Evolutionary conservation across 2,797 vertebrate species (phyloP).

Genomic region (Thalassophryne amazonica): DNA sequence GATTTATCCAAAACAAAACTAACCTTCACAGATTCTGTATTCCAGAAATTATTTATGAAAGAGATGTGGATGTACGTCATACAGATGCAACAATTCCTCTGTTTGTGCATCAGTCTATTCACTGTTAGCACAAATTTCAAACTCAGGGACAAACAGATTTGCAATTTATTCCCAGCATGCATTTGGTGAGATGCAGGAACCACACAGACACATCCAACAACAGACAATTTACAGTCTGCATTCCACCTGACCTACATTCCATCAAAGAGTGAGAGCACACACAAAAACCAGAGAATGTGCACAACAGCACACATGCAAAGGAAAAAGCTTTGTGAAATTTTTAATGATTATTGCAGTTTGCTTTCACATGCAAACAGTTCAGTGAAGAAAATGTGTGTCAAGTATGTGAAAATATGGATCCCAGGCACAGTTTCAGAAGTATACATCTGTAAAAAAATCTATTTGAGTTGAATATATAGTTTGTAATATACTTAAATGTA

Average conservation of each 20-base stretch:
- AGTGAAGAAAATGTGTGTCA: no score
- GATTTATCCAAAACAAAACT: conserved; percentile 2
- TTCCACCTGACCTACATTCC: conserved; percentile 54
- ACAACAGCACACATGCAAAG: background rate
- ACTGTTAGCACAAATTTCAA: background rate
- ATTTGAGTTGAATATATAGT: conserved; percentile 14
- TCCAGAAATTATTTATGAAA: background rate
- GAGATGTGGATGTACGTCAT: background rate
- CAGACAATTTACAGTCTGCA: conserved; percentile 32
- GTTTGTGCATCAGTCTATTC: background rate
- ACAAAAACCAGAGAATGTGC: background rate
- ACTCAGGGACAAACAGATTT: background rate
- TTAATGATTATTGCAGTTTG: no score
- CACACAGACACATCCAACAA: conserved; percentile 15
- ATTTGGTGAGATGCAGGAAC: background rate
- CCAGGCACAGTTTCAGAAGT: no score
- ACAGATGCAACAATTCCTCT: background rate
- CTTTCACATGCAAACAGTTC: no score
- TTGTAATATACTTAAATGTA: background rate
- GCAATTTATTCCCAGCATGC: background rate
- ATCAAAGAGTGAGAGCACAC: conserved; percentile 16
- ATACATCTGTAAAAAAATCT: background rate
- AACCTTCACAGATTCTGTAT: background rate
- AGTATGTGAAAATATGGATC: no score
- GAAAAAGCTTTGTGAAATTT: background rate